phyloP scores from a whole-genome alignment of 2,888 invertebrate species.

The Mimas tiliae region DNA sequence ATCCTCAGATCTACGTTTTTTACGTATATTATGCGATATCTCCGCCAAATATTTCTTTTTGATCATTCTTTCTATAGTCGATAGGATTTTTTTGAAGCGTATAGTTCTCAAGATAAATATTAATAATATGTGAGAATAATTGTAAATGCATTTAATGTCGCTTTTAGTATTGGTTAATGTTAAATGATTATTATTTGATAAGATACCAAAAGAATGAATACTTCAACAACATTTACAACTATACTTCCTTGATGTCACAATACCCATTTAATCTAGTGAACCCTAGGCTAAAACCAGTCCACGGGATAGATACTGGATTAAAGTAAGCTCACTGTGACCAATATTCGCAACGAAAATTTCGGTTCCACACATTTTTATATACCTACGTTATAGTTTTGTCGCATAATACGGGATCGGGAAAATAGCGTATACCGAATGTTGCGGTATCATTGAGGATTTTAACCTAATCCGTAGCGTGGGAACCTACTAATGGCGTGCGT shows the following conservation, averaged over 20 bases:
- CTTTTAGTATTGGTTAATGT: no score
- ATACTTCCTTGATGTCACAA: no score
- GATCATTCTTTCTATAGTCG: no score
- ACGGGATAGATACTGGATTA: background rate
- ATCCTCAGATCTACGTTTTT: background rate
- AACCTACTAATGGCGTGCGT: constrained; percentile 27
- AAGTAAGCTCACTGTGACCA: background rate
- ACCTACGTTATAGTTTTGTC: background rate
- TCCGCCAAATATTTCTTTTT: no score
- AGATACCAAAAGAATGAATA: no score
- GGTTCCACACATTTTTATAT: constrained; percentile 2
- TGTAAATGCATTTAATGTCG: no score
- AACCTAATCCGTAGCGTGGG: constrained; percentile 39
- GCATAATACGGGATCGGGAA: background rate
- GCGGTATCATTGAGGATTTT: constrained; percentile 31
- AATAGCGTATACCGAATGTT: constrained; percentile 15
- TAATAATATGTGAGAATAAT: no score
- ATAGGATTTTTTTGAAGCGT: no score
- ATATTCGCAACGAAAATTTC: background rate
- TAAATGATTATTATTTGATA: no score
- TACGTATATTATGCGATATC: background rate
- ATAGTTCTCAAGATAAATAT: no score
- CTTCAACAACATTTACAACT: no score
- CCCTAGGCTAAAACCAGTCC: background rate
- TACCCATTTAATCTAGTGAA: no score